Evolutionary conservation across 1,140 invertebrate genomes (phyloP).

Genomic region (Aphaenogaster floridana): DNA sequence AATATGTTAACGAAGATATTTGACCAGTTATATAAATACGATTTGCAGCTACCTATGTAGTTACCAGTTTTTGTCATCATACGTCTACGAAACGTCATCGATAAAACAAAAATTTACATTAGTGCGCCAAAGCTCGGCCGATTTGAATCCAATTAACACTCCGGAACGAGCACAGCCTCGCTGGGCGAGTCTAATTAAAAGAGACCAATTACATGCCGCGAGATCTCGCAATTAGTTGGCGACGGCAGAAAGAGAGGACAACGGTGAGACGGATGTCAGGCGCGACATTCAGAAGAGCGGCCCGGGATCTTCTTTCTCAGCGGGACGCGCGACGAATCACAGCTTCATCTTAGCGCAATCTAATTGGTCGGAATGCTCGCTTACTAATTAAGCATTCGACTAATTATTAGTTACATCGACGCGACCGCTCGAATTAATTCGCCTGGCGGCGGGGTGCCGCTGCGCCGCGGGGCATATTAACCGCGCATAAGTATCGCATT

Average conservation of each 20-base stretch:
- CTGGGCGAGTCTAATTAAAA: slow-evolving; percentile 67
- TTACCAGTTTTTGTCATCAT: neutral
- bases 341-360: slow-evolving; percentile 70
- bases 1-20: neutral
- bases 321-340: slow-evolving; percentile 63
- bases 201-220: slow-evolving; percentile 69
- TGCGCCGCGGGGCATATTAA: slow-evolving; percentile 65
- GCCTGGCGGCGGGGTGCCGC: slow-evolving; percentile 68
- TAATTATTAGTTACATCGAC: slow-evolving; percentile 83
- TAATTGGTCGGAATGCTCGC: slow-evolving; percentile 78
- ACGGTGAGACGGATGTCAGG: neutral
- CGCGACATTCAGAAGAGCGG: slow-evolving; percentile 20
- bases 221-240: slow-evolving; percentile 64
- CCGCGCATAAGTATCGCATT: slow-evolving; percentile 74
- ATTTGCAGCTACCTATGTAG: neutral
- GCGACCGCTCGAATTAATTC: slow-evolving; percentile 79
- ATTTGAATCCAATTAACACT: slow-evolving; percentile 64
- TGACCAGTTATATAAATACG: slow-evolving; percentile 3
- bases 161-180: slow-evolving; percentile 22
- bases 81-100: neutral
- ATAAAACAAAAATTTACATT: slow-evolving; percentile 30
- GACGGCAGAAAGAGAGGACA: slow-evolving; percentile 28
- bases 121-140: neutral
- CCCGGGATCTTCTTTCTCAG: slow-evolving; percentile 74
- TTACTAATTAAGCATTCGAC: slow-evolving; percentile 80